A percentile compares a stretch with the other conserved stretches of the same genome.
These are phyloP conservation scores for Chelonus insularis DNA, from an alignment of 1,140 invertebrate species.

Conservation along the genomic window DNA sequence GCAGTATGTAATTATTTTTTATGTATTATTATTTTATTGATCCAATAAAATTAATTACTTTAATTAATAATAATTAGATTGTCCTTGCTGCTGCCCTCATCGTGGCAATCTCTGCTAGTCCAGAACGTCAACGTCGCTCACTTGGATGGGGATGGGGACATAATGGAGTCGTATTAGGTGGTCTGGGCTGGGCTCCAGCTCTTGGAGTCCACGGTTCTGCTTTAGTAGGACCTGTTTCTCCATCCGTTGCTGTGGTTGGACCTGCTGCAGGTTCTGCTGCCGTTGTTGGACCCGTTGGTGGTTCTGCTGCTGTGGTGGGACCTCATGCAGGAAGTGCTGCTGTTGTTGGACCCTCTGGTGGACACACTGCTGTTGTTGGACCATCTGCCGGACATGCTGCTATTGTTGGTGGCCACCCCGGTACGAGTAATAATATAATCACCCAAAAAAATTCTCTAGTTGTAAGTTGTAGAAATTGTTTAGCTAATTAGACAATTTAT, in stretches of 20 bases:
- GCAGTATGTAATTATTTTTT: no score
- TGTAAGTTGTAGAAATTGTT: no score
- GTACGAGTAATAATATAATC: no score
- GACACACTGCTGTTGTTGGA: background rate
- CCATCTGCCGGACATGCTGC: no score
- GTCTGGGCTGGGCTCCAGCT: conserved; percentile 4
- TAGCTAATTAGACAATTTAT: no score
- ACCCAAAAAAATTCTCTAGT: no score
- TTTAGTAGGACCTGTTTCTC: conserved; percentile 16
- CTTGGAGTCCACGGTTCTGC: background rate
- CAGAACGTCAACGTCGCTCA: conserved; percentile 38
- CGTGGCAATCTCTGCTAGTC: conserved; percentile 23
- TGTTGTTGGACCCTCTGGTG: conserved; percentile 34
- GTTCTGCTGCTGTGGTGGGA: conserved; percentile 47
- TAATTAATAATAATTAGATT: no score
- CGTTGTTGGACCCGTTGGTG: conserved; percentile 47
- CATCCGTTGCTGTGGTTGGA: conserved; percentile 4
- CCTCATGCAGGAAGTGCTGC: conserved; percentile 38
- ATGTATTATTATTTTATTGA: no score
- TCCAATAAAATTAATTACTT: background rate
- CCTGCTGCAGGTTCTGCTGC: conserved; percentile 32
- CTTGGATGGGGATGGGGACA: conserved; percentile 27
- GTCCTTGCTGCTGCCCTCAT: conserved; percentile 22
- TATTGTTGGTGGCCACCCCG: no score
- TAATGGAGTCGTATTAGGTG: conserved; percentile 30